Conservation (phyloP, 1,140 invertebrate genomes). For the Drosophila willistoni region DNA sequence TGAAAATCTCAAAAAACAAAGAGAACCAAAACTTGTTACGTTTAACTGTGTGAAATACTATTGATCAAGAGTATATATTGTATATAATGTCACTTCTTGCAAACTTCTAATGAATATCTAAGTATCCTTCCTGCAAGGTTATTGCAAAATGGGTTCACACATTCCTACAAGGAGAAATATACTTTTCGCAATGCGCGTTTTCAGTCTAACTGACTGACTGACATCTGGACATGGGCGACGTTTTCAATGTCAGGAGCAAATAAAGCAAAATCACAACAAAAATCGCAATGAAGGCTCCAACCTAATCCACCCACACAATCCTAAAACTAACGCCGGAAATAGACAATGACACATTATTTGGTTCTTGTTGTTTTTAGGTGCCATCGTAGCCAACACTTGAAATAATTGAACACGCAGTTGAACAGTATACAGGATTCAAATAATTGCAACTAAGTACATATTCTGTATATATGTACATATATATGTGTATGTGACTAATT, state of each 20-base stretch:
- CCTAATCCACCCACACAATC: slow-evolving; percentile 34
- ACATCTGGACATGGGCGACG: slow-evolving; percentile 63
- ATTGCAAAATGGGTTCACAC: not conserved
- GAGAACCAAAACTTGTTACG: too few relatives aligned
- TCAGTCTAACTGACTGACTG: slow-evolving; percentile 46
- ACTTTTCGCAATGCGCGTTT: slow-evolving; percentile 14
- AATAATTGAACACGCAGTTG: slow-evolving; percentile 74
- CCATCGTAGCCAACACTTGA: slow-evolving; percentile 61
- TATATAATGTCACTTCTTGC: too few relatives aligned
- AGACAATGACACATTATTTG: slow-evolving; percentile 69
- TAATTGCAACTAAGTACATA: slow-evolving; percentile 28
- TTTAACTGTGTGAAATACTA: too few relatives aligned
- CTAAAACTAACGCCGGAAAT: slow-evolving; percentile 64
- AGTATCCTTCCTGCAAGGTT: not conserved
- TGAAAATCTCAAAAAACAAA: too few relatives aligned
- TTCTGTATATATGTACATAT: not conserved
- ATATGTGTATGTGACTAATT: slow-evolving; percentile 12
- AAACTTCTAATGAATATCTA: not conserved
- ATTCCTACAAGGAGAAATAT: slow-evolving; percentile 14
- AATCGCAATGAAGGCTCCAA: not conserved
- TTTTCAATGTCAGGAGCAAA: slow-evolving; percentile 47
- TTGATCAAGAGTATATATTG: too few relatives aligned
- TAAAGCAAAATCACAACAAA: too few relatives aligned
- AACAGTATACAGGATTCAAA: slow-evolving; percentile 38
- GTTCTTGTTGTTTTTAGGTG: slow-evolving; percentile 43